phyloP scores from a whole-genome alignment of 2,113 vertebrate species.

The Oncorhynchus kisutch region DNA sequence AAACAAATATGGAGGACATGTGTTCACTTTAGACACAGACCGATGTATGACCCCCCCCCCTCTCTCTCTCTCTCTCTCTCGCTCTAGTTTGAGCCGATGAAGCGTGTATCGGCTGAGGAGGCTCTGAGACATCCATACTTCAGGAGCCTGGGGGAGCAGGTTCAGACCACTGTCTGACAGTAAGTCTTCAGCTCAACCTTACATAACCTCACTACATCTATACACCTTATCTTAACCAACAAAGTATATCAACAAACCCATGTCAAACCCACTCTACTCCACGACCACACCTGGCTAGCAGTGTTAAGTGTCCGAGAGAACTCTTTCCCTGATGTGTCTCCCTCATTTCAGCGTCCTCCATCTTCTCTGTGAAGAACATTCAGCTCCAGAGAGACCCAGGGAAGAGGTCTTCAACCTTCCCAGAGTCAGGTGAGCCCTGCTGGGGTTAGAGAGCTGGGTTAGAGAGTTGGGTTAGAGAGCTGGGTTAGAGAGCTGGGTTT shows the following conservation, averaged over 20 bases:
- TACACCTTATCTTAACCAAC: not conserved
- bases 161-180: conserved; percentile 74
- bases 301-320: too few species aligned
- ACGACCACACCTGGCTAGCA: too few species aligned
- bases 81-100: conserved; percentile 75
- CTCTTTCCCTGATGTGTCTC: not conserved
- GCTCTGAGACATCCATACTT: conserved; percentile 75
- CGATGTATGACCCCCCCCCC: not conserved
- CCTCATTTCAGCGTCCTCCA: conserved; percentile 68
- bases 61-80: not conserved
- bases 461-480: not conserved
- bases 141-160: conserved; percentile 69
- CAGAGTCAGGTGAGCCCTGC: conserved; percentile 70
- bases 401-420: conserved; percentile 70
- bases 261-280: too few species aligned
- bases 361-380: conserved; percentile 79
- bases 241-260: too few species aligned
- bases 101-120: conserved; percentile 72
- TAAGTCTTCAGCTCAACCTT: conserved; percentile 49
- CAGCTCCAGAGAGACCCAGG: conserved; percentile 79
- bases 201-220: not conserved
- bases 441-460: not conserved
- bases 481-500: not conserved
- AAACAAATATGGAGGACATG: not conserved
- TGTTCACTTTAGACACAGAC: not conserved